Evolutionary conservation across 2,113 vertebrate species (phyloP), one percentile per base, ranked within the genome.

Genomic region (Coreoperca whiteheadi): DNA sequence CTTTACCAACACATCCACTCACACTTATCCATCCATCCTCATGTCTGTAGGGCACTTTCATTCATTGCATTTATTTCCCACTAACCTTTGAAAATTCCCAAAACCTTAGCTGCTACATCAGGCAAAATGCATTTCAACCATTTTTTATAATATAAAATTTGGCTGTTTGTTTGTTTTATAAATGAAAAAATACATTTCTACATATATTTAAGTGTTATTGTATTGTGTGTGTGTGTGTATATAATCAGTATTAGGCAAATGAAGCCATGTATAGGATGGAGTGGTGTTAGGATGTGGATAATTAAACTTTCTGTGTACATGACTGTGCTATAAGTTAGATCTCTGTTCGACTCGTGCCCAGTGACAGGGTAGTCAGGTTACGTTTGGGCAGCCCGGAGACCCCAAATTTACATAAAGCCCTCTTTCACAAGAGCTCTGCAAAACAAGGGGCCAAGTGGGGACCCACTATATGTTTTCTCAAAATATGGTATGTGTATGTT

Each of bases 201-300:
- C 80, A 86, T 84, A 89, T 88, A 88, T 88, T 86, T 93, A 94
- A 96, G 95, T 95, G 94, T 96, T 96, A 93, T 94, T 95, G 90
- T 95, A 89, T 96, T 95, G 89, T 96, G 94, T 96, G 95, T 92
- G 95, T 94, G 96, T 95, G 89, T 96, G 94, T 96, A 95, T 92
- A 95, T 94, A 96, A 93, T 91, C 96, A 96, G 96, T 96, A 95
- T 96, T 96, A 96, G 92, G 93, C 93, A 88, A 73, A 71, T 79
- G 11, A 91, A 92, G 93, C 94, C 82, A 68, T 88, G 89, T 87
- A 89, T 81, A 89, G 93, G 82, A 80, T 48, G 81, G 61, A 78
- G 70, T 70, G 59, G 76, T 53, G 63, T 70, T 48, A 81, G 69
- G 87, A 37, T 86, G 86, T 88, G 86, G 85, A 86, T 74, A 54